Base-by-base conservation (phyloP, 35 echinoderm and acorn worm genomes). In the Lytechinus variegatus region DNA sequence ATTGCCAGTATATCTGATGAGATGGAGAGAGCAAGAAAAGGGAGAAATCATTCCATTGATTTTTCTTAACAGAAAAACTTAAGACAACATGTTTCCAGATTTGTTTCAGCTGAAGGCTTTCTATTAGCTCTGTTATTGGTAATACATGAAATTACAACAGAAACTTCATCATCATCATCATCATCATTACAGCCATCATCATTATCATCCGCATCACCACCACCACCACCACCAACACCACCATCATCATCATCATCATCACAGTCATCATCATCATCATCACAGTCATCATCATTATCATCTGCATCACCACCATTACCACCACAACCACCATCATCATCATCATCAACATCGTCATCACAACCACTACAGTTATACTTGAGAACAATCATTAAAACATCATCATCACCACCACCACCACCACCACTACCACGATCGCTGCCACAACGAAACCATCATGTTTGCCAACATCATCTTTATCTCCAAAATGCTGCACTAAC, bases 1-100 rank as follows among this genome's bases (percentile, higher is more conserved):
- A 16, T 53, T 87, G 4, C 96, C 96, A 51, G 60, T 29, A 44
- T 96, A 96, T 44, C 88, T 90, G 88, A 13, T n/a, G 88, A 33
- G 52, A 90, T 54, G 9, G 6, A 6, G 27, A 90, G 14, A 54
- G 28, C 44, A 6, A 21, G 27, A 51, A 89, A 7, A 29, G 9
- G 2, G 88, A 52, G 8, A 9, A 28, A 89, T 24, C 61, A 71
- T 44, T 44, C 33, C 33, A 71, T 21, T 13, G 61, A 24, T 71
- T 71, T 21, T 13, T 21, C 14, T 24, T 0, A 71, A 71, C 61
- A 71, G 14, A 2, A 58, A 11, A 58, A 58, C 12, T 9, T 58
- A 13, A 58, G 33, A 44, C 33, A 44, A 44, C 33, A 44, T 44
- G 33, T 44, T 44, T 44, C 2, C 33, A 44, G 33, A 44, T 44